Conservation (phyloP, 2,888 invertebrate genomes). For the Pseudeuparius sepicola region DNA sequence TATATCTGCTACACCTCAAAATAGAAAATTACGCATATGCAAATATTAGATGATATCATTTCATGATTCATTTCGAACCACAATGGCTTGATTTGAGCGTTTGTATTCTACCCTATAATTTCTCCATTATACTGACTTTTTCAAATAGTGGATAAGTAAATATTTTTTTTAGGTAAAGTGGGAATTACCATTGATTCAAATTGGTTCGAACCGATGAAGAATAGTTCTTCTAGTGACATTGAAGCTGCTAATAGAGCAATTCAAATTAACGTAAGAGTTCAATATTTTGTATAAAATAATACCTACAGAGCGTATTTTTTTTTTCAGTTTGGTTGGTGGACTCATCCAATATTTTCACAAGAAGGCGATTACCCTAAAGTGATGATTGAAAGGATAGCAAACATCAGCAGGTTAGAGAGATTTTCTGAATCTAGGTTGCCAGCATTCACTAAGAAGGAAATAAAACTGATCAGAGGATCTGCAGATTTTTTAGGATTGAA, state of each 20-base stretch:
- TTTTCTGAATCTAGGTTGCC: constrained; percentile 40
- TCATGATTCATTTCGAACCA: too few relatives aligned
- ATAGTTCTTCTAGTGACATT: constrained; percentile 40
- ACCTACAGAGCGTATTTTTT: too few relatives aligned
- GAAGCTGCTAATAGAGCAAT: constrained; percentile 46
- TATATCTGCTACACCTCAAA: too few relatives aligned
- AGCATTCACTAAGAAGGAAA: constrained; percentile 37
- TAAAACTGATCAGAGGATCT: constrained; percentile 40
- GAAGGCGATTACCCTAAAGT: constrained; percentile 44
- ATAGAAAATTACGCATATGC: too few relatives aligned
- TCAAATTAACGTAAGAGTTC: constrained; percentile 45
- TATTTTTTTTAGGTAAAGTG: constrained; percentile 50
- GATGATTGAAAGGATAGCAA: constrained; percentile 39
- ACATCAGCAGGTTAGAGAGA: constrained; percentile 39
- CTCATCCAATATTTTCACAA: constrained; percentile 40
- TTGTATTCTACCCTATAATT: too few relatives aligned
- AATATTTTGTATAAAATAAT: too few relatives aligned
- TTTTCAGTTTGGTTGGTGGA: constrained; percentile 40
- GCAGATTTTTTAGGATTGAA: constrained; percentile 59
- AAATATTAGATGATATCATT: too few relatives aligned
- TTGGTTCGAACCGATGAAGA: constrained; percentile 46
- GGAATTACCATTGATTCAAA: constrained; percentile 48
- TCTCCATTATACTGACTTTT: too few relatives aligned
- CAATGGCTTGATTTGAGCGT: too few relatives aligned
- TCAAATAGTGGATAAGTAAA: too few relatives aligned